Percentiles rank a stretch among this genome's conserved stretches.
Evolutionary conservation across 2,113 vertebrate genomes (phyloP).

Genomic region (Myocastor coypus): DNA sequence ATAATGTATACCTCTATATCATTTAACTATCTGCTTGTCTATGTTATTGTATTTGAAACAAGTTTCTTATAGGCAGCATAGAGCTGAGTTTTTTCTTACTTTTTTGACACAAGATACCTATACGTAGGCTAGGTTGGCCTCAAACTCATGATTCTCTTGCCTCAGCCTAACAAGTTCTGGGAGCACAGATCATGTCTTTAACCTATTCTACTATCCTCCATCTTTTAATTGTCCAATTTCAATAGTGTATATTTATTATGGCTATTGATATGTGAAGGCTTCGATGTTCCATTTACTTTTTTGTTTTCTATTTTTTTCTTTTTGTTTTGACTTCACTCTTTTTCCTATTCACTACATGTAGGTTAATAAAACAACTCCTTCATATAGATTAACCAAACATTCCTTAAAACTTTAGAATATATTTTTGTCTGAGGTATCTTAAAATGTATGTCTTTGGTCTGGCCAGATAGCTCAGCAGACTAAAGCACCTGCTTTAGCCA

Average conservation of each 20-base stretch:
- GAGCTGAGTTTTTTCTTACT: not conserved
- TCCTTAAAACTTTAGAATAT: not conserved
- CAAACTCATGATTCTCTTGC: not conserved
- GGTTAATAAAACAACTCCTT: not conserved
- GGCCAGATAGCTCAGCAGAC: no score
- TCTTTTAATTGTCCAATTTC: conserved; percentile 33
- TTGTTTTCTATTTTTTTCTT: not conserved
- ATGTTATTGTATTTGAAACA: not conserved
- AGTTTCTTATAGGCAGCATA: not conserved
- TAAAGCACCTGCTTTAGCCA: no score
- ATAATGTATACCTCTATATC: not conserved
- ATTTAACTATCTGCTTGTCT: not conserved
- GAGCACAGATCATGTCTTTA: not conserved
- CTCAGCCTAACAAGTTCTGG: not conserved
- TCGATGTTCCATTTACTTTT: not conserved
- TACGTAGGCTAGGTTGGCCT: not conserved
- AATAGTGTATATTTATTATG: not conserved
- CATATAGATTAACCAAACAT: not conserved
- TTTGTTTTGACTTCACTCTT: not conserved
- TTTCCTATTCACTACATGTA: not conserved
- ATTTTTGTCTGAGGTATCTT: not conserved
- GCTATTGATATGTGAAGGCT: not conserved
- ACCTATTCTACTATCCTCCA: not conserved
- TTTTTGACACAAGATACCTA: not conserved
- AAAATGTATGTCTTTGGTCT: not conserved